Evolutionary conservation across 2,888 invertebrate genomes (phyloP).

Genomic region (Portevinia maculata): DNA sequence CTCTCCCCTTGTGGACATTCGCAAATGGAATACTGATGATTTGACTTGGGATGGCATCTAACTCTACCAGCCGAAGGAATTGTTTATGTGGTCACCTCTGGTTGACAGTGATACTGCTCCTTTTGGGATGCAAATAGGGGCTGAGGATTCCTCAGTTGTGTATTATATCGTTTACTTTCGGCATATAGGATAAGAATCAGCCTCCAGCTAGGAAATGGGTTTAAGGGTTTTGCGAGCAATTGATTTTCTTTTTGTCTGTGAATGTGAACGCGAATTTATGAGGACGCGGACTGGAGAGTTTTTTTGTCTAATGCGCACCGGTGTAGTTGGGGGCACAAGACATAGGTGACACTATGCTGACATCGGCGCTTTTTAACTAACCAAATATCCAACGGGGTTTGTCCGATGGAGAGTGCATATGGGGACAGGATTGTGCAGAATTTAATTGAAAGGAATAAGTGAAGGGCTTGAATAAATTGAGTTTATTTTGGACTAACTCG

Average conservation of each 20-base stretch:
- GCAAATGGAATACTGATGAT: slow-evolving; percentile 12
- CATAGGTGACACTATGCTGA: slow-evolving; percentile 50
- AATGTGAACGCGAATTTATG: slow-evolving; percentile 53
- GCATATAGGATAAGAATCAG: slow-evolving; percentile 58
- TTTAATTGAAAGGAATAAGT: slow-evolving; percentile 60
- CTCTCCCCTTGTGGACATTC: not conserved
- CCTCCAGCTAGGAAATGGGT: slow-evolving; percentile 9
- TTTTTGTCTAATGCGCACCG: slow-evolving; percentile 32
- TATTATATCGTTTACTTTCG: slow-evolving; percentile 32
- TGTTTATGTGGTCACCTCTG: slow-evolving; percentile 67
- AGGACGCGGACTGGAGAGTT: slow-evolving; percentile 21
- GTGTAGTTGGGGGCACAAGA: not conserved
- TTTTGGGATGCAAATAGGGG: slow-evolving; percentile 61
- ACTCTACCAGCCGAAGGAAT: slow-evolving; percentile 16
- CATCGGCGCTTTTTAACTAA: slow-evolving; percentile 69
- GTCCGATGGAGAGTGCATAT: slow-evolving; percentile 23
- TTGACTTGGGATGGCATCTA: not conserved
- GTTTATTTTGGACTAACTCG: too few relatives aligned
- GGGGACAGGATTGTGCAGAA: slow-evolving; percentile 12
- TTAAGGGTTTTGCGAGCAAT: slow-evolving; percentile 20
- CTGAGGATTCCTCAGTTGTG: slow-evolving; percentile 11
- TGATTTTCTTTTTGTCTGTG: too few relatives aligned
- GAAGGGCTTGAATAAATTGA: slow-evolving; percentile 33
- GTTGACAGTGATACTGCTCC: slow-evolving; percentile 50
- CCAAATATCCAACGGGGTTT: slow-evolving; percentile 53